Percentiles rank a stretch among this genome's conserved stretches.
These are phyloP conservation scores for Ormyrus thymus DNA, from an alignment of 2,888 invertebrate genomes.

Conservation along the genomic window DNA sequence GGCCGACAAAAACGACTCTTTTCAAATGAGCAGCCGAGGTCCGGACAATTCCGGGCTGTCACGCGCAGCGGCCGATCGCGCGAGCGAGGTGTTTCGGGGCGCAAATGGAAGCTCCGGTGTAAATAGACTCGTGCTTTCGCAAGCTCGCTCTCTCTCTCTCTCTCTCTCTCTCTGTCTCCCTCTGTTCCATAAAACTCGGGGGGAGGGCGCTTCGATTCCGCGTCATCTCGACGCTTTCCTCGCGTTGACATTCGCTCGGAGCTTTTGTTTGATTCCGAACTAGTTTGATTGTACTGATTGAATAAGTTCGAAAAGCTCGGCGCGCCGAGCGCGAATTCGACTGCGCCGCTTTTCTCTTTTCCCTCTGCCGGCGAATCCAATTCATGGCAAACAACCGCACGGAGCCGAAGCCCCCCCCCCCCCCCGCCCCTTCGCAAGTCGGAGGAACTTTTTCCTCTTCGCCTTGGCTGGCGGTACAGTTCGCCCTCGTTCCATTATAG, in stretches of 20 bases:
- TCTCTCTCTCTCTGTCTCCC: too few relatives aligned
- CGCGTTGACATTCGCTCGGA: conserved; percentile 56
- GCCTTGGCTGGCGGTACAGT: not conserved
- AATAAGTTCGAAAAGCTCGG: conserved; percentile 57
- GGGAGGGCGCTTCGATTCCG: conserved; percentile 4
- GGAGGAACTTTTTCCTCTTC: not conserved
- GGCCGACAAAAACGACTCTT: not conserved
- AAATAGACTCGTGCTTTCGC: conserved; percentile 53
- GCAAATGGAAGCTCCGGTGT: conserved; percentile 40
- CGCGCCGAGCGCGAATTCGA: conserved; percentile 47
- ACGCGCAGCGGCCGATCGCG: too few relatives aligned
- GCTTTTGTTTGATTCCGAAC: conserved; percentile 60
- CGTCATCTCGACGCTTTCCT: not conserved
- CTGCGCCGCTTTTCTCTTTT: conserved; percentile 37
- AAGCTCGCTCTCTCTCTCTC: conserved; percentile 14
- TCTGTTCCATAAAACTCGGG: conserved; percentile 4
- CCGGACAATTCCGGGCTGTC: too few relatives aligned
- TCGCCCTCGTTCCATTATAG: conserved; percentile 50
- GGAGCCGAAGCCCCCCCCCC: not conserved
- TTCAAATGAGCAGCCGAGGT: not conserved
- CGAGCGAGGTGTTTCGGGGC: not conserved
- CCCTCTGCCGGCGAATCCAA: conserved; percentile 11
- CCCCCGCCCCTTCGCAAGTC: too few relatives aligned
- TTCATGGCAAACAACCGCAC: conserved; percentile 31
- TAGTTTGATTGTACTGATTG: conserved; percentile 62